A percentile compares a stretch with the other conserved stretches of the same genome.
Evolutionary conservation across 2,113 vertebrate genomes (phyloP).

Genomic region (Megaleporinus macrocephalus): DNA sequence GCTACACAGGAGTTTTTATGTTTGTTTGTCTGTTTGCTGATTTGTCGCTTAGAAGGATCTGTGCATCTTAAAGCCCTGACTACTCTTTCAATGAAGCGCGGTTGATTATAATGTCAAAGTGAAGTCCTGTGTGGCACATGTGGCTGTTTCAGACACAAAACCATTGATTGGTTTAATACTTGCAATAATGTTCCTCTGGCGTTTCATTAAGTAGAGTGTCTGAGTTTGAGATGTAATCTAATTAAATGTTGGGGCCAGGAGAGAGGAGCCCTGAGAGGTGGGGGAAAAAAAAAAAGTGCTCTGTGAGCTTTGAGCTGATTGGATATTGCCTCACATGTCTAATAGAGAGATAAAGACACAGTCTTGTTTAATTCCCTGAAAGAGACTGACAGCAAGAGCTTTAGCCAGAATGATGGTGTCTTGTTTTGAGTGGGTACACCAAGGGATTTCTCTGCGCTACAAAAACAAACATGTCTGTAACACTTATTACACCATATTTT

Average conservation of each 20-base stretch:
- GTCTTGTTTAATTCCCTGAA: background rate
- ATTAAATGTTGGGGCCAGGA: constrained; percentile 36
- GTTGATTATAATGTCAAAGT: constrained; percentile 14
- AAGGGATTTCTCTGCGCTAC: background rate
- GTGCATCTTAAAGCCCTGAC: background rate
- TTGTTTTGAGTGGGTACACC: background rate
- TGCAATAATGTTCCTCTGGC: constrained; percentile 38
- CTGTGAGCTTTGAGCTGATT: constrained; percentile 50
- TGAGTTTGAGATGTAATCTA: constrained; percentile 38
- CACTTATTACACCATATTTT: background rate
- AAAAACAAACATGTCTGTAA: background rate
- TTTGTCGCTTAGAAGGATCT: background rate
- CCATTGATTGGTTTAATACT: constrained; percentile 38
- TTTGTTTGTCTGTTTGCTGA: too few species aligned
- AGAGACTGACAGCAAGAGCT: background rate
- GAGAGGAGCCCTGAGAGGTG: background rate
- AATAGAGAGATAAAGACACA: constrained; percentile 42
- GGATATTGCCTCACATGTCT: constrained; percentile 44
- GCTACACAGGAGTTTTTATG: too few species aligned
- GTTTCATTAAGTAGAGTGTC: constrained; percentile 46
- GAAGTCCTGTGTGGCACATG: background rate
- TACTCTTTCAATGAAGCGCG: background rate
- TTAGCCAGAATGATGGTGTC: background rate
- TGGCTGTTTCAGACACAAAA: constrained; percentile 10
- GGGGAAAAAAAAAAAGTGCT: constrained; percentile 4